These are phyloP conservation scores for Picathartes gymnocephalus DNA, from an alignment of 2,113 vertebrate genomes.

Conservation along the genomic window DNA sequence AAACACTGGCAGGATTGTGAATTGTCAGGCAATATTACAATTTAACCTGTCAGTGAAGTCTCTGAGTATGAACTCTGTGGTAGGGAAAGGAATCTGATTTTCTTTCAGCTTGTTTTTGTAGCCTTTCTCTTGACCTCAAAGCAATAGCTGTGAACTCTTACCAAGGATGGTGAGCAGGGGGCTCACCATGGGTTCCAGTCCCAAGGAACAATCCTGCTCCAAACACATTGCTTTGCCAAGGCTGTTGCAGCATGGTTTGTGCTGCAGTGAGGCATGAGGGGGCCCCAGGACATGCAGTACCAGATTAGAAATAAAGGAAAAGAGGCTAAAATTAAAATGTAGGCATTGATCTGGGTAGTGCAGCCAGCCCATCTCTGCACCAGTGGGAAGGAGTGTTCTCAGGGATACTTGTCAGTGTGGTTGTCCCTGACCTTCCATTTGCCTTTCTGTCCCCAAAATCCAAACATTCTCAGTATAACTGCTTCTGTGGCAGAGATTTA, in stretches of 20 bases:
- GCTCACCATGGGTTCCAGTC: background rate
- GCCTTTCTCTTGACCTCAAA: background rate
- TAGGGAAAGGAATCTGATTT: background rate
- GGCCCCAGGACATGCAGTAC: background rate
- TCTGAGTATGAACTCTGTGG: background rate
- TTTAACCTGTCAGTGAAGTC: background rate
- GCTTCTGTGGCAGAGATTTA: background rate
- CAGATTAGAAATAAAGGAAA: background rate
- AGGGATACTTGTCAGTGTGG: background rate
- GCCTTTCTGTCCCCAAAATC: background rate
- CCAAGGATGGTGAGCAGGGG: background rate
- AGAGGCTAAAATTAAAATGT: background rate
- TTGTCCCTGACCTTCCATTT: background rate
- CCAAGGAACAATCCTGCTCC: background rate
- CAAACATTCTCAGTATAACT: background rate
- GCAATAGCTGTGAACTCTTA: background rate
- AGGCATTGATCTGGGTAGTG: background rate
- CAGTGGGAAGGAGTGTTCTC: background rate
- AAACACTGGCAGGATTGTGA: background rate
- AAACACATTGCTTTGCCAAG: background rate
- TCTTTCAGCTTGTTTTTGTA: background rate
- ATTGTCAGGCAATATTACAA: background rate
- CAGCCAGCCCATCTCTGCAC: background rate
- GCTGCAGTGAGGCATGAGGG: background rate
- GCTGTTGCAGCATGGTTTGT: background rate